Base-by-base conservation (phyloP, 2,113 vertebrate species). In the Picathartes gymnocephalus region DNA sequence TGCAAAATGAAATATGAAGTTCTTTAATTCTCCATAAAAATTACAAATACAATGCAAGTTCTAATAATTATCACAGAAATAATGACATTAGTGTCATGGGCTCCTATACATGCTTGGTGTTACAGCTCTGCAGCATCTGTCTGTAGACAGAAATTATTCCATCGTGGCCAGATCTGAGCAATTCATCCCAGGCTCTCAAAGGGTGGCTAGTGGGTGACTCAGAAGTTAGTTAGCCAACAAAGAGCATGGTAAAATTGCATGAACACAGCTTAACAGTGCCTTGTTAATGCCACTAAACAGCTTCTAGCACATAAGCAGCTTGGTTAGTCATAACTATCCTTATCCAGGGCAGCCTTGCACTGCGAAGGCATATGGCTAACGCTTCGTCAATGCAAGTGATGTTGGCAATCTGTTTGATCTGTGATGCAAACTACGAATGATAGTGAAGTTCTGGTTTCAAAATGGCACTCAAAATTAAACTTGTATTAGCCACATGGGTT, bases 361-460 rank as follows among this genome's bases (percentile, higher is more conserved):
- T 15, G 35, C 3, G 6, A 68, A 68, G 33, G 40, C 45, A 48
- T 0, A n/a, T 1, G 35, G 48, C 44, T 35, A 58, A 23, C 1
- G 1, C 56, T 68, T 44, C 15, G 2, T 37, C 83, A 68, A 4
- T 21, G 17, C 68, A 72, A 72, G 35, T 4, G 48, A 68, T 35
- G 66, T 0, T 81, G 50, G 35, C 60, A 66, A 53, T 24, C 56
- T 39, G 9, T 42, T 16, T n/a, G 33, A 58, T 24, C 62, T 64
- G 16, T 14, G 82, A 50, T 3, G 33, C 39, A 80, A 10, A 22
- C 42, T 39, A 39, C 35, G 53, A 47, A 17, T 19, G 31, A 81
- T 1, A 50, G 47, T n/a, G 51, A 92, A 85, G 37, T 22, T 82
- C 35, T 58, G 57, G 35, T 58, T 84, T 76, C 70, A 88, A 79